Evolutionary conservation across 30 jellyfish, hydroid and myxozoan genomes (phyloP).

Genomic region (Rhopilema esculentum): DNA sequence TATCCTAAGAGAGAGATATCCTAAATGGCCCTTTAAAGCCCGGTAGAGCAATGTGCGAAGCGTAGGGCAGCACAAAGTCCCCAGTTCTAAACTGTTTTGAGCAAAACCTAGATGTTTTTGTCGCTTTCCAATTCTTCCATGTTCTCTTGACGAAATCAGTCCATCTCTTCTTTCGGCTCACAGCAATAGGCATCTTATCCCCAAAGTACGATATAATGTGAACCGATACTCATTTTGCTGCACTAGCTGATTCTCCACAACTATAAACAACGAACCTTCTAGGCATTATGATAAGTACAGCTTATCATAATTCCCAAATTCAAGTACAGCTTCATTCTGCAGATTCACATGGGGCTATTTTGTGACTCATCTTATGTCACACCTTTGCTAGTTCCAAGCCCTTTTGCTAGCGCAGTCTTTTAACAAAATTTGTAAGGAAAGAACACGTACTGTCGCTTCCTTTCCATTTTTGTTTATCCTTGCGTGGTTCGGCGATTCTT

Average conservation of each 20-base stretch:
- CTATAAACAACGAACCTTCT: constrained; percentile 14
- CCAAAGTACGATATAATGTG: constrained; percentile 17
- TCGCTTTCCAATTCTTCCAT: constrained; percentile 10
- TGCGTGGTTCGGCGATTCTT: constrained; percentile 14
- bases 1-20: constrained; percentile 3
- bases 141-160: constrained; percentile 7
- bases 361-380: no score
- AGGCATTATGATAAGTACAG: no score
- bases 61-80: constrained; percentile 4
- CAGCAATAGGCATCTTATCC: constrained; percentile 9
- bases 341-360: no score
- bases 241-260: constrained; percentile 24
- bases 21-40: constrained; percentile 3
- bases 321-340: no score
- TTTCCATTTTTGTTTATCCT: background rate
- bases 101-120: constrained; percentile 9
- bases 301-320: no score
- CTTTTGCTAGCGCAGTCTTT: no score
- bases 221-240: constrained; percentile 9
- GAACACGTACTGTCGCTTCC: background rate
- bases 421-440: no score
- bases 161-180: constrained; percentile 26
- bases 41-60: background rate
- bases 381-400: no score
- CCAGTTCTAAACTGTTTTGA: constrained; percentile 1